These are phyloP conservation scores for Venturia canescens DNA, from an alignment of 1,140 invertebrate species.

Conservation along the genomic window DNA sequence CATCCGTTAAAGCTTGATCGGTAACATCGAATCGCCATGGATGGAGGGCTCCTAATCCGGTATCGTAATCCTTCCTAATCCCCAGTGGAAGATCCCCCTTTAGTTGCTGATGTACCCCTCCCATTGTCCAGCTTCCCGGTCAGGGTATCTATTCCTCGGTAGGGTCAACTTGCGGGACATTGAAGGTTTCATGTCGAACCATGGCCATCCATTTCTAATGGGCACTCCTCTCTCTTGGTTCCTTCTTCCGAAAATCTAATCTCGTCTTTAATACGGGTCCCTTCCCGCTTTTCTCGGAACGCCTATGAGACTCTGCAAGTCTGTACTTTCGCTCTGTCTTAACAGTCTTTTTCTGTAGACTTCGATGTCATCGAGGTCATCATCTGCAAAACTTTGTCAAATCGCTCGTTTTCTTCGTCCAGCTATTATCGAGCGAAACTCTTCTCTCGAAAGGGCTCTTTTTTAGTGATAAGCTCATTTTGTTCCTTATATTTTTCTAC, in stretches of 20 bases:
- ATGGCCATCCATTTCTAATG: conserved; percentile 69
- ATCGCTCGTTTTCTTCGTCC: too few relatives aligned
- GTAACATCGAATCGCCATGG: conserved; percentile 56
- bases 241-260: conserved; percentile 30
- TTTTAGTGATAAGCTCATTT: not conserved
- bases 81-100: conserved; percentile 56
- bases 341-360: not conserved
- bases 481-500: not conserved
- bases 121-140: conserved; percentile 5
- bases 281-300: not conserved
- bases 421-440: too few relatives aligned
- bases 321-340: not conserved
- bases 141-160: not conserved
- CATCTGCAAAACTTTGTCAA: too few relatives aligned
- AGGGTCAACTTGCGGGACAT: conserved; percentile 15
- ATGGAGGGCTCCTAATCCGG: conserved; percentile 64
- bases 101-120: not conserved
- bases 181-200: conserved; percentile 59
- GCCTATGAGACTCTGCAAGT: not conserved
- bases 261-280: conserved; percentile 51
- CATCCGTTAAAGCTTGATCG: conserved; percentile 63
- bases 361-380: not conserved
- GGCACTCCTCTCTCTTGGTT: conserved; percentile 44
- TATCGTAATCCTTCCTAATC: conserved; percentile 69
- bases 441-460: not conserved